phyloP scores from a whole-genome alignment of 1,140 invertebrate genomes.

The Sesamia nonagrioides region DNA sequence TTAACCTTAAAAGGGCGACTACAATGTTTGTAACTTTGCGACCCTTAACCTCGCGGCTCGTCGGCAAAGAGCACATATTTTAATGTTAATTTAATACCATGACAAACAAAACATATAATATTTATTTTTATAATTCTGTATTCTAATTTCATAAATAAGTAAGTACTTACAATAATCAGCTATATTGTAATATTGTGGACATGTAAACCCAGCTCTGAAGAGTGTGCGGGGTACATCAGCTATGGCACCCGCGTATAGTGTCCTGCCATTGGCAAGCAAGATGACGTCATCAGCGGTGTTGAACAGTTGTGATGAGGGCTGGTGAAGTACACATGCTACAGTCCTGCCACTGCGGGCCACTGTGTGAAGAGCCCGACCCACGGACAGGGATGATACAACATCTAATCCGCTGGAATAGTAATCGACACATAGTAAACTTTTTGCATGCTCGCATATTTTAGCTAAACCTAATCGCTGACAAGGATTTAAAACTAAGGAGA shows the following conservation, averaged over 20 bases:
- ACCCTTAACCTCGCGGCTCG: not conserved
- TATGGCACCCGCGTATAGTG: slow-evolving; percentile 89
- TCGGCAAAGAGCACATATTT: not conserved
- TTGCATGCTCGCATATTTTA: not conserved
- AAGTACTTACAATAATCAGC: slow-evolving; percentile 89
- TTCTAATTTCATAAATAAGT: not conserved
- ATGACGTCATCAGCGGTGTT: slow-evolving; percentile 90
- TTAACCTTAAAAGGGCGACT: too few species aligned
- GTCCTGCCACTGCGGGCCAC: slow-evolving; percentile 92
- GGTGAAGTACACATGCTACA: slow-evolving; percentile 95
- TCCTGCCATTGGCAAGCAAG: slow-evolving; percentile 88
- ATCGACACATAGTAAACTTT: not conserved
- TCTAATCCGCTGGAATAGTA: slow-evolving; percentile 90
- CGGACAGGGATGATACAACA: slow-evolving; percentile 91
- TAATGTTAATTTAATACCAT: not conserved
- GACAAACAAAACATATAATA: not conserved
- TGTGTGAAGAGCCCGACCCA: slow-evolving; percentile 90
- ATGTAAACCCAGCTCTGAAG: slow-evolving; percentile 86
- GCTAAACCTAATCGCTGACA: not conserved
- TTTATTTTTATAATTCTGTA: not conserved
- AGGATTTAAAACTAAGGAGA: not conserved
- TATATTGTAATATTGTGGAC: slow-evolving; percentile 91
- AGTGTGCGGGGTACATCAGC: slow-evolving; percentile 87
- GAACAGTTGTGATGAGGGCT: slow-evolving; percentile 95
- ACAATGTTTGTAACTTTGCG: too few species aligned